Evolutionary conservation across 2,113 vertebrate genomes (phyloP), one percentile per base, ranked within the genome.

Genomic region (Brienomyrus longianalis): DNA sequence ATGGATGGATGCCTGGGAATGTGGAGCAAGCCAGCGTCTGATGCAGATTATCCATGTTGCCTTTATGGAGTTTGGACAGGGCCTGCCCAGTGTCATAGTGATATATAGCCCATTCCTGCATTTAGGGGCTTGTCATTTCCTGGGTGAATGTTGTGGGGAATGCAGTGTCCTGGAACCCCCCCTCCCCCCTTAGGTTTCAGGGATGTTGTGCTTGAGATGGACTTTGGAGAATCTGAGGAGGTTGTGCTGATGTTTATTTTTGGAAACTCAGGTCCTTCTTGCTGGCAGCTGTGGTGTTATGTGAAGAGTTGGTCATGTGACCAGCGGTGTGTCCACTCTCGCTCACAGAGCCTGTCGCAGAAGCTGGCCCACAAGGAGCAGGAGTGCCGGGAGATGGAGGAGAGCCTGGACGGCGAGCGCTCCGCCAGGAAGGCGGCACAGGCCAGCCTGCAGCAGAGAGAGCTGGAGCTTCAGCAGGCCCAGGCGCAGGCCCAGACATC

Each of bases 391-490:
- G 95, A 97, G 15, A 92, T 98, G 39, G 96, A 98, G 92, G 97
- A 97, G 92, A 95, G 94, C 77, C 92, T 97, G 50, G 95, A 91
- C 84, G 95, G 96, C n/a, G 95, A 98, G 90, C 96, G 95, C 91
- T 17, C 95, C 54, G 95, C 96, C 91, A 97, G 95, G 93, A 98
- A 97, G 94, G 96, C 92, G 5, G 50, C 96, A 17, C 97, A 98
- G 93, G 95, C 94, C 91, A 96, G 88, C 92, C 95, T 98, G 90
- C 97, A 97, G 88, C 97, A 98, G 93, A 96, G 95, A 47, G 98
- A 99, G 70, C 92, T 97, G 89, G 98, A 99, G 91, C 95, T 96
- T 62, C 97, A 98, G 45, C 98, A 99, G 93, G 96, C 98, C 77
- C 97, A 98, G 92, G 94, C 95, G 47, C 95, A 96, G 84, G 92